Percentiles rank a stretch among this genome's conserved stretches.
These are phyloP conservation scores for Tetragonula clypearis DNA, from an alignment of 1,140 invertebrate species.

Conservation along the genomic window DNA sequence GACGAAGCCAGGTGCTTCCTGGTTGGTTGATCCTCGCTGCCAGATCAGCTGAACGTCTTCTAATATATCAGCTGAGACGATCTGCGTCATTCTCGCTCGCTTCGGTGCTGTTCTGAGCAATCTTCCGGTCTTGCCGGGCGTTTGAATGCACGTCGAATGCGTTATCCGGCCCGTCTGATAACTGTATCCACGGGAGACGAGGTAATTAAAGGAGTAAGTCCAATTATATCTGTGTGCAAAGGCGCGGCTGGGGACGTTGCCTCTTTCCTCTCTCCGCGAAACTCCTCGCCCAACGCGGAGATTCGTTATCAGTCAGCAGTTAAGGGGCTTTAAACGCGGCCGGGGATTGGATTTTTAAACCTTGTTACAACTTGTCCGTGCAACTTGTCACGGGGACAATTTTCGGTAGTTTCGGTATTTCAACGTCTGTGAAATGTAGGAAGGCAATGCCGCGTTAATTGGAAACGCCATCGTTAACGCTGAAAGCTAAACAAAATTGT, in stretches of 20 bases:
- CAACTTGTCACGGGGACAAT: neutral
- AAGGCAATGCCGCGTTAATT: too few relatives aligned
- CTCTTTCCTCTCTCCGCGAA: neutral
- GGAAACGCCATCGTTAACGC: too few relatives aligned
- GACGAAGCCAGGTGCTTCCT: neutral
- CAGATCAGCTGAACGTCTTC: constrained; percentile 24
- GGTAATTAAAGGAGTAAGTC: constrained; percentile 37
- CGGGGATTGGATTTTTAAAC: constrained; percentile 4
- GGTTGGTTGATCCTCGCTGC: neutral
- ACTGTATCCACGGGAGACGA: constrained; percentile 27
- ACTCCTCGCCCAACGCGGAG: neutral
- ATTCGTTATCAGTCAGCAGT: constrained; percentile 1
- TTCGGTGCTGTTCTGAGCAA: constrained; percentile 23
- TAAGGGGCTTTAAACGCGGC: neutral
- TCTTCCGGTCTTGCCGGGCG: constrained; percentile 16
- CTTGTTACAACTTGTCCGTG: neutral
- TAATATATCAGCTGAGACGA: constrained; percentile 30
- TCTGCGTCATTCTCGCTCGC: constrained; percentile 37
- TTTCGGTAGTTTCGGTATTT: neutral
- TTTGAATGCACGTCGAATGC: constrained; percentile 42
- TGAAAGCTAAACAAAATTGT: too few relatives aligned
- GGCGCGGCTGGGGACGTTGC: neutral
- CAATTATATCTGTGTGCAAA: constrained; percentile 47
- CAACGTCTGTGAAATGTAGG: too few relatives aligned
- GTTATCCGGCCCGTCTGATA: constrained; percentile 37